Evolutionary conservation across 2,113 vertebrate genomes (phyloP), one percentile per base, ranked within the genome.

Genomic region (Corapipo altera): DNA sequence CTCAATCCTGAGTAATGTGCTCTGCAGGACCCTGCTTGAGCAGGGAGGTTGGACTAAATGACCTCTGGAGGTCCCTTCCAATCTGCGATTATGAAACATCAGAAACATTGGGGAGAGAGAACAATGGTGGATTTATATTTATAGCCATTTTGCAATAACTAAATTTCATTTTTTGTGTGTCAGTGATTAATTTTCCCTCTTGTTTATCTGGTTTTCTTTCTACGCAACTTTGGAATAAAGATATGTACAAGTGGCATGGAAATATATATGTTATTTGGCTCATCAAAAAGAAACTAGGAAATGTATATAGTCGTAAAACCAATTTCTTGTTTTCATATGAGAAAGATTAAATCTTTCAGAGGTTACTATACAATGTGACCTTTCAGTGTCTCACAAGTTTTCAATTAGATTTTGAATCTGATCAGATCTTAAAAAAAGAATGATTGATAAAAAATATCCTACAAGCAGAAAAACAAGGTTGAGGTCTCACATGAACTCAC

Each of bases 351-450:
- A 64, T 55, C 33, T 93, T 92, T 92, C 44, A 70, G n/a, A 85
- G 33, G 71, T 67, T 76, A 55, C 74, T 95, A 43, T 73, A 73
- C n/a, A 51, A 5, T 62, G 12, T 75, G 37, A 81, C 22, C 21
- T 94, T 93, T 95, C 78, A 27, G 9, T 71, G 44, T 80, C 59
- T 88, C 22, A 15, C 16, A 89, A 84, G 14, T 91, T 96, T 89
- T 85, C 76, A 96, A 85, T 97, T 92, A 87, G 54, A 43, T 91
- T 89, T 93, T 84, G 44, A 95, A 79, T 94, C 26, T 88, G 37
- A 81, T 22, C 28, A 89, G 37, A 77, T 48, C 39, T 95, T 77
- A 59, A 78, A 77, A 93, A 89, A 66, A 64, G 13, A 93, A 85
- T 55, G 39, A 88, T 78, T 87, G 49, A 95, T 24, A 23, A 32